These are phyloP conservation scores for Pseudomyrmex dendroicus DNA, from an alignment of 1,140 invertebrate genomes.

Conservation along the genomic window DNA sequence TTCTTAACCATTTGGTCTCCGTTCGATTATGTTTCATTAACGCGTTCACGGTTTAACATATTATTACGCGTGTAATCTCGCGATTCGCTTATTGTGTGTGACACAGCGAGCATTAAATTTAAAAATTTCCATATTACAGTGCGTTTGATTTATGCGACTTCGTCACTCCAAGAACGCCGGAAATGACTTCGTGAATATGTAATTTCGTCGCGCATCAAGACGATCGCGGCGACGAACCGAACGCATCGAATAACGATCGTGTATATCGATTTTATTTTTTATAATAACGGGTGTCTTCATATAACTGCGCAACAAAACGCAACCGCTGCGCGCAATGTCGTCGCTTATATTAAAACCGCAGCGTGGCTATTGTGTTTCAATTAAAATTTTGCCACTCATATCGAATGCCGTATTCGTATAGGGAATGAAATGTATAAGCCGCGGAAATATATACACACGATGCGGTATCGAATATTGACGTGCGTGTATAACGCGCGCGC, in stretches of 20 bases:
- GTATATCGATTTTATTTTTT: slow-evolving; percentile 54
- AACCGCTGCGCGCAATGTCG: slow-evolving; percentile 10
- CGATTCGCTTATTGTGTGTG: background rate
- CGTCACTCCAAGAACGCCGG: background rate
- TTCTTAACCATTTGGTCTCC: background rate
- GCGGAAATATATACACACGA: background rate
- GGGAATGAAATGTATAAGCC: slow-evolving; percentile 25
- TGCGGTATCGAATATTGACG: slow-evolving; percentile 34
- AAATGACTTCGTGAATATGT: slow-evolving; percentile 25
- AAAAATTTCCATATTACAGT: background rate
- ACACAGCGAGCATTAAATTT: background rate
- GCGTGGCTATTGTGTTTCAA: slow-evolving; percentile 51
- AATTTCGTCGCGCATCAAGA: background rate
- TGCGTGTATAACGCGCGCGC: slow-evolving; percentile 3
- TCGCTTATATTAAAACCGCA: slow-evolving; percentile 59
- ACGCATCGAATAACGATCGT: slow-evolving; percentile 28
- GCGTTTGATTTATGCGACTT: background rate
- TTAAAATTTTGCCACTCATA: slow-evolving; percentile 64
- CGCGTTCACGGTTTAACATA: background rate
- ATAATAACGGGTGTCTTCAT: slow-evolving; percentile 58
- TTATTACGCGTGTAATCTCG: background rate
- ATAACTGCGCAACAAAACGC: slow-evolving; percentile 25
- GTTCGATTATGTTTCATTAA: background rate
- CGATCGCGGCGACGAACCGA: slow-evolving; percentile 15
- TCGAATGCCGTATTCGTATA: slow-evolving; percentile 42